These are phyloP conservation scores for Willowsia nigromaculata DNA, from an alignment of 2,888 invertebrate genomes.

Conservation along the genomic window DNA sequence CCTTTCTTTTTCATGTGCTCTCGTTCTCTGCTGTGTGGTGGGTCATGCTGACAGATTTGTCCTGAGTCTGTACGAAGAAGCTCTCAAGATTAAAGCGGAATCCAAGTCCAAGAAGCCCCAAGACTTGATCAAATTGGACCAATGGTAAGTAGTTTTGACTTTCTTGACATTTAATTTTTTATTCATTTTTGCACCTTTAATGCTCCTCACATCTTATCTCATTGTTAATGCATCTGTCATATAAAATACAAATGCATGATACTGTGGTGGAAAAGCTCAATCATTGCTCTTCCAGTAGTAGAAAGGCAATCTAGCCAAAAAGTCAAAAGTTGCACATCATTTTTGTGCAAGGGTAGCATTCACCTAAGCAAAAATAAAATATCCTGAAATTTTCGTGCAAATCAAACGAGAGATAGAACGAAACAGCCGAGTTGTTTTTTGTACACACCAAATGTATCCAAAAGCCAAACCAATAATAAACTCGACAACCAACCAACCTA, in stretches of 20 bases:
- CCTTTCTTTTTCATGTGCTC: conserved; percentile 13
- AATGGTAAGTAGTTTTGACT: conserved; percentile 87
- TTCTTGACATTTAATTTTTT: conserved; percentile 55
- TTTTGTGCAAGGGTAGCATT: neutral
- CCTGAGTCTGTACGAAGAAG: conserved; percentile 94
- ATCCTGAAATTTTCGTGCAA: conserved; percentile 26
- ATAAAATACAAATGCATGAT: conserved; percentile 9
- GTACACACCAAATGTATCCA: neutral
- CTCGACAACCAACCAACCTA: conserved; percentile 38
- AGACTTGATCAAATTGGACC: conserved; percentile 95
- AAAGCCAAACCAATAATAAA: conserved; percentile 39
- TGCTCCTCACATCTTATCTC: neutral
- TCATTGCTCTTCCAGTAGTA: neutral
- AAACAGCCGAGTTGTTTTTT: neutral
- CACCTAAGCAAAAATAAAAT: neutral
- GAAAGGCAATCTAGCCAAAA: conserved; percentile 27
- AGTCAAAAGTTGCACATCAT: conserved; percentile 1
- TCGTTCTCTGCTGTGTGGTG: neutral
- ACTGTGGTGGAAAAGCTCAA: conserved; percentile 22
- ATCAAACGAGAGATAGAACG: neutral
- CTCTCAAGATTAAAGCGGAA: conserved; percentile 93
- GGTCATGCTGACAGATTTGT: conserved; percentile 83
- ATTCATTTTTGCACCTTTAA: neutral
- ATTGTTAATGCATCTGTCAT: neutral
- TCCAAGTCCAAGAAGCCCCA: conserved; percentile 95